These are phyloP conservation scores for Nyctereutes procyonoides DNA, from an alignment of 2,113 vertebrate genomes.

Conservation along the genomic window DNA sequence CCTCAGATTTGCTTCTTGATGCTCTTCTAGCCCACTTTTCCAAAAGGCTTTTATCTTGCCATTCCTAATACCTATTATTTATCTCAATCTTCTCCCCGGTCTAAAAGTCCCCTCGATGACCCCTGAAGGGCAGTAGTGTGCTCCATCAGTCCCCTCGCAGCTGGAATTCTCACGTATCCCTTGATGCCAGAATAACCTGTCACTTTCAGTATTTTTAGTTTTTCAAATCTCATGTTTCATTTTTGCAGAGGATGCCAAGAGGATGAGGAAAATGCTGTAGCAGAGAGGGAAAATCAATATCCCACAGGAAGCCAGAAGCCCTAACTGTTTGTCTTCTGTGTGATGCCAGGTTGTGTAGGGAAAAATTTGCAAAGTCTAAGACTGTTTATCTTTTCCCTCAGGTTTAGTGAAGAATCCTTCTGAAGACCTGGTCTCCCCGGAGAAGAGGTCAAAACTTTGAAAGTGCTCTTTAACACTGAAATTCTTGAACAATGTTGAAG, in stretches of 20 bases:
- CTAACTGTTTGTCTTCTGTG: constrained; percentile 77
- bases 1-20: neutral
- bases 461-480: constrained; percentile 32
- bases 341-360: constrained; percentile 56
- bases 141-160: neutral
- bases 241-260: constrained; percentile 80
- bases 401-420: constrained; percentile 16
- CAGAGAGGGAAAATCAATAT: constrained; percentile 87
- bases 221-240: constrained; percentile 85
- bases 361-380: constrained; percentile 52
- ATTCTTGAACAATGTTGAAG: constrained; percentile 38
- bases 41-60: constrained; percentile 59
- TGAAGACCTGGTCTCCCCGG: constrained; percentile 6
- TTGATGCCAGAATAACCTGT: constrained; percentile 79
- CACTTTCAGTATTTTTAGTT: constrained; percentile 86
- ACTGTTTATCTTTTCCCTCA: constrained; percentile 56
- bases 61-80: constrained; percentile 58
- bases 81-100: neutral
- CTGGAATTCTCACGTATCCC: neutral
- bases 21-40: neutral
- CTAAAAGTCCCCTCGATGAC: neutral
- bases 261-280: constrained; percentile 84
- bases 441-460: constrained; percentile 25
- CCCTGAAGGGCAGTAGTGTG: neutral
- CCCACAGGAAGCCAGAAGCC: constrained; percentile 80